Base-by-base conservation (phyloP, 2,113 vertebrate genomes). In the Ursus arctos region DNA sequence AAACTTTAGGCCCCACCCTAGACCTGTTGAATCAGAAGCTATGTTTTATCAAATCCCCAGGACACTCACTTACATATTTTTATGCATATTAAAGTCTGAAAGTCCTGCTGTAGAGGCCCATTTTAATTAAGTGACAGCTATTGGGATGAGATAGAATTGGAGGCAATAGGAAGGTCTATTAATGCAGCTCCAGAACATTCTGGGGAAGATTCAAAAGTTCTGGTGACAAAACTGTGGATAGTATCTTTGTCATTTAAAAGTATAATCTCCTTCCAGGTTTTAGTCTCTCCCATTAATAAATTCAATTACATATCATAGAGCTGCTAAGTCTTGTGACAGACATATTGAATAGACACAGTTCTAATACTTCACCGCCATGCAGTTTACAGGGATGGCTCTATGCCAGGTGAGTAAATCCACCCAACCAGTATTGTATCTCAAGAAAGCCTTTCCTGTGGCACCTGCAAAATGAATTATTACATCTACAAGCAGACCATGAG, bases 341-440 rank as follows among this genome's bases (percentile, higher is more conserved):
- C 2, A 19, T 6, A 15, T 10, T 69, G n/a, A 87, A 2, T 1
- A 51, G 79, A 43, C 1, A 10, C 4, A 47, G 26, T 40, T 36
- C 69, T 6, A 1, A 0, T 0, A 4, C 22, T 43, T 16, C 22
- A 11, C 40, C 2, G 0, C 49, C 69, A 14, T 26, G 7, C 0
- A 69, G 36, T 81, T 33, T 47, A 79, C 19, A 53, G 11, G 1
- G 2, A 93, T 24, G 31, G 7, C 16, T 33, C n/a, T 31, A 1
- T 49, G 22, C 24, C 16, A 57, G 63, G 14, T 61, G 28, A 55
- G 8, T 63, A 13, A 49, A 53, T 6, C 16, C 28, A 36, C 5
- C 33, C 10, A 59, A 43, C 28, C 28, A 71, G 65, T 77, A 19
- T 0, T 91, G 26, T 53, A 55, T 80, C 47, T 40, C 55, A 33